Evolutionary conservation across 2,113 vertebrate species (phyloP).

Genomic region (Trematocara variabile): DNA sequence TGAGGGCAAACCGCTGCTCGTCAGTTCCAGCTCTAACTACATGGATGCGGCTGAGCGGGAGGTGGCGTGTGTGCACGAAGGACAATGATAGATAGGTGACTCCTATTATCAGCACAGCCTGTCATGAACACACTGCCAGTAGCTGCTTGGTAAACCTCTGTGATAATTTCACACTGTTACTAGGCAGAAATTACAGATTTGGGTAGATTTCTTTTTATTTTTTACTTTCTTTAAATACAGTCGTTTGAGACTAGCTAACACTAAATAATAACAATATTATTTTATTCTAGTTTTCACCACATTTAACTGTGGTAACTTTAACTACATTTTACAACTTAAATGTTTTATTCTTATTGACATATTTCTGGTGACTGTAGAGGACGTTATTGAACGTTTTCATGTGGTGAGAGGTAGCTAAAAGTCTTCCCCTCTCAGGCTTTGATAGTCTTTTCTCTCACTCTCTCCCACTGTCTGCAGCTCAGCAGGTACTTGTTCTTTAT

Average conservation of each 20-base stretch:
- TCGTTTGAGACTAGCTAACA: not conserved
- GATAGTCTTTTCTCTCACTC: constrained; percentile 24
- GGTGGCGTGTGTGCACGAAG: constrained; percentile 9
- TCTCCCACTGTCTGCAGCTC: constrained; percentile 46
- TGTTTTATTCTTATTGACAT: not conserved
- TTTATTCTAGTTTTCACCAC: constrained; percentile 21
- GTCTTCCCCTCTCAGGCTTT: constrained; percentile 30
- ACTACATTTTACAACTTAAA: not conserved
- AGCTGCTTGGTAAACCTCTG: constrained; percentile 74
- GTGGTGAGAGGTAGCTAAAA: constrained; percentile 33
- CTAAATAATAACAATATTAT: not conserved
- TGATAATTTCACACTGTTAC: constrained; percentile 70
- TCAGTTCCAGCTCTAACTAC: constrained; percentile 26
- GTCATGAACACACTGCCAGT: constrained; percentile 70
- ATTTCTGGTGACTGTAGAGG: not conserved
- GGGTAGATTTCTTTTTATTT: not conserved
- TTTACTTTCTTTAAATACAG: not conserved
- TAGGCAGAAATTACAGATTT: constrained; percentile 71
- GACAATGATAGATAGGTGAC: constrained; percentile 80
- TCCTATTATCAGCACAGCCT: constrained; percentile 65
- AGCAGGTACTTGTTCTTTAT: constrained; percentile 64
- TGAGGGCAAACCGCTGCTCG: constrained; percentile 37
- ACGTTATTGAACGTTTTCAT: constrained; percentile 19
- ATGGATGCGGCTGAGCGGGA: constrained; percentile 24
- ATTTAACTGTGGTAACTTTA: not conserved